Conservation (phyloP, 2,113 vertebrate genomes). For the Maccullochella peelii region DNA sequence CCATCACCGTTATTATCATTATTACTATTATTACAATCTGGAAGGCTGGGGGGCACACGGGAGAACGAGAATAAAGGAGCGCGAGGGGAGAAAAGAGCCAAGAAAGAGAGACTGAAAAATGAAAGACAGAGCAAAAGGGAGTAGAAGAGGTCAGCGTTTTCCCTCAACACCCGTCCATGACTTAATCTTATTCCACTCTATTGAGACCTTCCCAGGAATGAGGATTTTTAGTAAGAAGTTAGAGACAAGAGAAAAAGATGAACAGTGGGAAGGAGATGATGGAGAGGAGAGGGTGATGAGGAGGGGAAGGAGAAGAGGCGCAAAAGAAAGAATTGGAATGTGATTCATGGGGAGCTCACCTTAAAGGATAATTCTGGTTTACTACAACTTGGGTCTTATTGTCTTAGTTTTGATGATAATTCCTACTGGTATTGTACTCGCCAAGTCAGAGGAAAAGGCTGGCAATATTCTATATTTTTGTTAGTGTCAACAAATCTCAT, state of each 20-base stretch:
- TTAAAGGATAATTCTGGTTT: slow-evolving; percentile 12
- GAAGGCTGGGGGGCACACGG: slow-evolving; percentile 71
- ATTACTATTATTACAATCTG: slow-evolving; percentile 86
- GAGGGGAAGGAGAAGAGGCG: slow-evolving; percentile 47
- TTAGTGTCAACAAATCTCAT: not conserved
- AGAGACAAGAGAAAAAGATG: slow-evolving; percentile 53
- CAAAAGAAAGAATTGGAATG: slow-evolving; percentile 12
- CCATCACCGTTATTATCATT: slow-evolving; percentile 86
- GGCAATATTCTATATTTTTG: not conserved
- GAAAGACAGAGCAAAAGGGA: slow-evolving; percentile 88
- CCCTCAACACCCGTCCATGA: slow-evolving; percentile 97
- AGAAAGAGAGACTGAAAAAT: slow-evolving; percentile 90
- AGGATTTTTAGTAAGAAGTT: slow-evolving; percentile 79
- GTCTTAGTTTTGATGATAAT: not conserved
- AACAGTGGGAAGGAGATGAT: slow-evolving; percentile 49
- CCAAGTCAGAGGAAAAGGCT: not conserved
- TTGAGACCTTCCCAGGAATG: slow-evolving; percentile 94
- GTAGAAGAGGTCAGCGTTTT: slow-evolving; percentile 98
- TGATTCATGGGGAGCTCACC: slow-evolving; percentile 1
- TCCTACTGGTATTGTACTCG: not conserved
- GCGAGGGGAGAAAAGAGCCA: slow-evolving; percentile 86
- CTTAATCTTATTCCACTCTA: slow-evolving; percentile 94
- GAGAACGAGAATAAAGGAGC: slow-evolving; percentile 77
- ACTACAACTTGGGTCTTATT: not conserved
- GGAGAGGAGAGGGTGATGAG: slow-evolving; percentile 45